These are phyloP conservation scores for Cyclina sinensis DNA, from an alignment of 1,140 invertebrate species.

Conservation along the genomic window DNA sequence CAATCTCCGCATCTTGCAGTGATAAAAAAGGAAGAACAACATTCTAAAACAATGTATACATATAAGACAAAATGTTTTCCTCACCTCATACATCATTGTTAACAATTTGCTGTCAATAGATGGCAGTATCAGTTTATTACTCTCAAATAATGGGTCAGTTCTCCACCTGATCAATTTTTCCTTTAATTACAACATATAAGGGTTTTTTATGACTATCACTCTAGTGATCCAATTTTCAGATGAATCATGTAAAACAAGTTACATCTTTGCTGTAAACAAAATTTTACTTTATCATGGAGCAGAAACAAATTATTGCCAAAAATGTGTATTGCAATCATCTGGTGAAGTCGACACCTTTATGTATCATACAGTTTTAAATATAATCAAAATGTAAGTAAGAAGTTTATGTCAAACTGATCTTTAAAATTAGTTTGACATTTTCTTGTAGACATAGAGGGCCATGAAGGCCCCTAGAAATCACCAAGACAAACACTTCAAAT, in stretches of 20 bases:
- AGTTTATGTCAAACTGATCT: too few species aligned
- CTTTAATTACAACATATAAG: background rate
- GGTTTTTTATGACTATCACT: background rate
- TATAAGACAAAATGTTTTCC: background rate
- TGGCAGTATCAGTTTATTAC: background rate
- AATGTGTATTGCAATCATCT: background rate
- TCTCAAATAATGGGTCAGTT: conserved; percentile 5
- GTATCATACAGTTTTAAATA: too few species aligned
- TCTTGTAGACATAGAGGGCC: too few species aligned
- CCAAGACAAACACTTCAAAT: too few species aligned
- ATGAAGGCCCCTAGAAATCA: too few species aligned
- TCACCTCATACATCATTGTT: background rate
- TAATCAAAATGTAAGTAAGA: too few species aligned
- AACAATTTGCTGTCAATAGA: background rate
- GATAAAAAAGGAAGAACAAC: too few species aligned
- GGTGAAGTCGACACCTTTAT: too few species aligned
- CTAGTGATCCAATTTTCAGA: background rate
- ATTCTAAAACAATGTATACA: background rate
- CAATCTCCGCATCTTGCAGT: too few species aligned
- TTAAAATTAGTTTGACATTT: too few species aligned
- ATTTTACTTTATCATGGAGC: background rate
- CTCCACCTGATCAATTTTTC: background rate
- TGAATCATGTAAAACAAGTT: background rate
- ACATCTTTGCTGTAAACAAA: background rate
- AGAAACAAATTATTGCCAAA: conserved; percentile 16